Conservation (phyloP, 2,113 vertebrate genomes). For the Aspidoscelis tigris region DNA sequence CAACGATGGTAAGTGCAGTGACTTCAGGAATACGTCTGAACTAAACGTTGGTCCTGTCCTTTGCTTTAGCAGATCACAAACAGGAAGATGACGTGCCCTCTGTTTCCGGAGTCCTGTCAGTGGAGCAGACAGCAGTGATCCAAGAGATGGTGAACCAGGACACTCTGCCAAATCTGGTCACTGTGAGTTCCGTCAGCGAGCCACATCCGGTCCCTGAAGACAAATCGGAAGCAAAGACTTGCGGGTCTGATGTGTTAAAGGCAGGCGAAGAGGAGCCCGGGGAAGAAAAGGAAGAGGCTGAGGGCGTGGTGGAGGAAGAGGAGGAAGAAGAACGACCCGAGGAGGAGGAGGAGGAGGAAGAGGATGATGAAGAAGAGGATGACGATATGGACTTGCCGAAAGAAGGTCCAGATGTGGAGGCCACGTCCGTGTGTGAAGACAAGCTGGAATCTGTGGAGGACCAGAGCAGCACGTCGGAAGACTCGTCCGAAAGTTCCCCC, state of each 20-base stretch:
- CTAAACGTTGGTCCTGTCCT: slow-evolving; percentile 17
- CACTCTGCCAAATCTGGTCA: slow-evolving; percentile 63
- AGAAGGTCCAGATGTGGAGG: slow-evolving; percentile 64
- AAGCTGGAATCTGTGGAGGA: slow-evolving; percentile 78
- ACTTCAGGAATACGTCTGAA: background rate
- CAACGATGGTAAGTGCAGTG: fast-evolving
- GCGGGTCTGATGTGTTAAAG: slow-evolving; percentile 65
- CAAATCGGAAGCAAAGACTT: slow-evolving; percentile 64
- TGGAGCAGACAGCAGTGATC: slow-evolving; percentile 76
- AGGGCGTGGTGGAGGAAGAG: slow-evolving; percentile 70
- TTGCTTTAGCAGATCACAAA: slow-evolving; percentile 76
- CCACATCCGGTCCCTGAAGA: slow-evolving; percentile 68
- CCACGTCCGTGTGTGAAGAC: slow-evolving; percentile 73
- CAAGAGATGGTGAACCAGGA: slow-evolving; percentile 73
- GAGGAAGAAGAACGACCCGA: slow-evolving; percentile 33
- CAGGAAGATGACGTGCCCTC: slow-evolving; percentile 73
- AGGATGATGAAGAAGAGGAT: slow-evolving; percentile 72
- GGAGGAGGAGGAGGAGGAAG: slow-evolving; percentile 44
- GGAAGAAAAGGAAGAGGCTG: slow-evolving; percentile 36
- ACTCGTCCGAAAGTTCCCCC: slow-evolving; percentile 72
- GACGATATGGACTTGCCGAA: slow-evolving; percentile 61
- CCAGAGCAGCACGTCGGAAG: slow-evolving; percentile 67
- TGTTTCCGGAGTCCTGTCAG: slow-evolving; percentile 67
- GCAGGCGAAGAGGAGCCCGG: slow-evolving; percentile 16
- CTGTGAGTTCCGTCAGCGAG: slow-evolving; percentile 62